Conservation (phyloP, 2,113 vertebrate genomes). For the Gorsachius goisagi region DNA sequence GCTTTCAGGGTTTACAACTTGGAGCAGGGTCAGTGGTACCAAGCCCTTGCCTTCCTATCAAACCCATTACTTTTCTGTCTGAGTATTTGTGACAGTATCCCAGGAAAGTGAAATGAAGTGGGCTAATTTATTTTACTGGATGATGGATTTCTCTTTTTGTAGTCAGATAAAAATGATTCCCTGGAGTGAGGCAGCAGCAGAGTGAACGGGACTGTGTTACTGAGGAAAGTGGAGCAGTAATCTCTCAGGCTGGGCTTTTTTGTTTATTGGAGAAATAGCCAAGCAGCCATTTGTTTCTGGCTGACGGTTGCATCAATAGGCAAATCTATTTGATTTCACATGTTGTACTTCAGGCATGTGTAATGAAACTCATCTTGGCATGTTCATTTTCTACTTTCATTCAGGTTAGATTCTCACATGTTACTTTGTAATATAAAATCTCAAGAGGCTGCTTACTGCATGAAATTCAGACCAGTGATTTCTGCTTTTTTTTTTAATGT, state of each 20-base stretch:
- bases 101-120: not conserved
- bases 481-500: not conserved
- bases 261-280: not conserved
- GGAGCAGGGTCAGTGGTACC: not conserved
- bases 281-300: not conserved
- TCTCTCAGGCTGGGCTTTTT: not conserved
- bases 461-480: not conserved
- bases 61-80: not conserved
- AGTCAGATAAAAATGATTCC: slow-evolving; percentile 10
- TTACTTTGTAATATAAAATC: not conserved
- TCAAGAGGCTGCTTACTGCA: not conserved
- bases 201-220: not conserved
- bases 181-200: not conserved
- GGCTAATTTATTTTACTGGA: not conserved
- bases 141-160: slow-evolving; percentile 41
- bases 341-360: not conserved
- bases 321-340: not conserved
- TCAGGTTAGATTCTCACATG: not conserved
- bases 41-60: not conserved
- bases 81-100: not conserved
- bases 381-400: slow-evolving; percentile 4
- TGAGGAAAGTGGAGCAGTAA: not conserved
- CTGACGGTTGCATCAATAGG: not conserved
- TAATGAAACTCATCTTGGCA: slow-evolving; percentile 2
- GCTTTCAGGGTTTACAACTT: not conserved